A percentile compares a stretch with the other conserved stretches of the same genome.
phyloP scores from a whole-genome alignment of 2,113 vertebrate species.

The human region DNA sequence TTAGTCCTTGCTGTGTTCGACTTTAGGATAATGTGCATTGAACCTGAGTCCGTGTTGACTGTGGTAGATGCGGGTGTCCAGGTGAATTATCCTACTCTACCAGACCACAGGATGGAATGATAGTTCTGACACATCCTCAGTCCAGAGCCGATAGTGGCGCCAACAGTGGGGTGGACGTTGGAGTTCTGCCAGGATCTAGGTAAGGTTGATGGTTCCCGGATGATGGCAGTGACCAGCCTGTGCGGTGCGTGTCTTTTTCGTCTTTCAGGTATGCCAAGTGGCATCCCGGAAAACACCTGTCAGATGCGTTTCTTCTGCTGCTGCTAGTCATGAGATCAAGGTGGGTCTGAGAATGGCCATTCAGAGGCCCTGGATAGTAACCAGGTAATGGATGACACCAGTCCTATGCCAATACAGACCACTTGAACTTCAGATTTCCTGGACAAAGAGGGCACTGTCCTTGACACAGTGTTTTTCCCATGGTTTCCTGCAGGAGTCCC shows the following conservation, averaged over 20 bases:
- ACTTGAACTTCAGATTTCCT: not conserved
- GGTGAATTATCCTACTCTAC: not conserved
- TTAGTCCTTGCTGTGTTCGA: not conserved
- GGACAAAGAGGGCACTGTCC: no score
- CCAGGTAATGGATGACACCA: not conserved
- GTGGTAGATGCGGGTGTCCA: not conserved
- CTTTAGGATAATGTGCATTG: not conserved
- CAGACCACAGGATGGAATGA: not conserved
- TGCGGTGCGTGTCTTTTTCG: not conserved
- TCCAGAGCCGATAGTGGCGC: not conserved
- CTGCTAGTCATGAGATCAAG: not conserved
- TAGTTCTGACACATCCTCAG: not conserved
- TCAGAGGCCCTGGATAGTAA: not conserved
- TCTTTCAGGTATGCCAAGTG: not conserved
- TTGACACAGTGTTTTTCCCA: not conserved
- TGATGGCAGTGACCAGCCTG: not conserved
- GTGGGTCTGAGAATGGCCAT: not conserved
- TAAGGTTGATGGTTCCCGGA: not conserved
- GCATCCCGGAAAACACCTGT: not conserved
- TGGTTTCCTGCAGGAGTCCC: not conserved
- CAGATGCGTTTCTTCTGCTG: not conserved
- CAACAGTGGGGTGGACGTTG: not conserved
- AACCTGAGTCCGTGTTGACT: not conserved
- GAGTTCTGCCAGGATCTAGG: not conserved
- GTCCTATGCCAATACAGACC: not conserved